Base-by-base conservation (phyloP, 2,888 invertebrate genomes). In the Callyntrura guangdongensis region DNA sequence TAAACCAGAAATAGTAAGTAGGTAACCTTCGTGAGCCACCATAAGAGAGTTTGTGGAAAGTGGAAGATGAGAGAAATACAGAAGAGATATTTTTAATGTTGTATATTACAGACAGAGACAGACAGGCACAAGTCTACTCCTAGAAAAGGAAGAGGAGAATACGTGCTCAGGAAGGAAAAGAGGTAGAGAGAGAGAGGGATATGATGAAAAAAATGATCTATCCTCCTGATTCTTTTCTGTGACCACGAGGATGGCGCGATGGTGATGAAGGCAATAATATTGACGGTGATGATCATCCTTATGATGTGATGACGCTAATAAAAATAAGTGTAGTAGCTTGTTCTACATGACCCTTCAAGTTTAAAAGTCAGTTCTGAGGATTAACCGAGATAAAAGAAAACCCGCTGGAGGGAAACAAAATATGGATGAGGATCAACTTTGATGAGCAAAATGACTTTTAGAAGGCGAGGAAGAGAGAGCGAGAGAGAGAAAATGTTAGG, bases 121-220 rank as follows among this genome's bases (percentile, higher is more conserved):
- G 45, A 72, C 45, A 72, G 69, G 22, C 20, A 74, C 20, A 74
- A 86, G 59, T 61, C 45, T 25, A 67, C 14, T 47, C 8, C 14
- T 11, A 64, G 47, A 20, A 36, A 83, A 72, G 49, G 67, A 45
- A 25, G 3, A 25, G 5, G 11, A 3, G 53, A 36, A 64, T 69
- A 72, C 85, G 56, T 87, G 87, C 67, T 87, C 67, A 45, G 47
- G 86, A 86, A 86, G 61, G 74, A 86, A 77, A 72, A 77, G n/a
- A 56, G 25, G 17, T 56, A 12, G 59, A 74, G 3, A 36, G 56
- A 17, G 53, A 36, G 36, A 36, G 36, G 6, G 36, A 36, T 2
- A 6, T 4, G 36, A 36, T 36, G 36, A 36, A 4, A 6, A 36
- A 36, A 36, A 36, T 36, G 36, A 36, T 36, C 36, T 36, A 56